These are phyloP conservation scores for Alfaro cultratus DNA, from an alignment of 2,797 vertebrate species.

Conservation along the genomic window DNA sequence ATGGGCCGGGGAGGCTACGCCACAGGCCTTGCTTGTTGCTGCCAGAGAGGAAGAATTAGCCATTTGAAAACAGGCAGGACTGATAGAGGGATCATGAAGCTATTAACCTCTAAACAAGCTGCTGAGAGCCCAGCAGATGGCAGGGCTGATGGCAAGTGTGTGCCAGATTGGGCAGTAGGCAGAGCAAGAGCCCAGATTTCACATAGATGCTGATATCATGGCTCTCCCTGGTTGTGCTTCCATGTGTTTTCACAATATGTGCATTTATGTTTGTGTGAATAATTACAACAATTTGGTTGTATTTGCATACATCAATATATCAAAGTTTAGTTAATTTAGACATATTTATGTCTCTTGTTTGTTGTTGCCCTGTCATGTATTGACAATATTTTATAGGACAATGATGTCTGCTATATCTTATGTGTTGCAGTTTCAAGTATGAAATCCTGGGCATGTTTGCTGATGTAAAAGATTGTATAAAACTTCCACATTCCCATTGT, in stretches of 20 bases:
- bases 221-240: conserved; percentile 36
- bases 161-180: conserved; percentile 70
- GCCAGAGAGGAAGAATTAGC: conserved; percentile 77
- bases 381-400: neutral
- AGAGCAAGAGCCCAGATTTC: conserved; percentile 51
- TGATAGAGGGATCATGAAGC: conserved; percentile 79
- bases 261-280: conserved; percentile 31
- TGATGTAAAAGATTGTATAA: neutral
- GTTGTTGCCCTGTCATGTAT: neutral
- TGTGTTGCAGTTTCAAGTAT: conserved; percentile 5
- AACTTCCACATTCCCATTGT: conserved; percentile 6
- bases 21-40: conserved; percentile 62
- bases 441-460: neutral
- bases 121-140: conserved; percentile 79
- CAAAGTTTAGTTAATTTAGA: conserved; percentile 4
- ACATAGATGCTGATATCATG: conserved; percentile 53
- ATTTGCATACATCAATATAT: conserved; percentile 19
- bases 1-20: conserved; percentile 51
- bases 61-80: conserved; percentile 76
- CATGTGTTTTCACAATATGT: conserved; percentile 50
- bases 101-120: conserved; percentile 82
- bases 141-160: conserved; percentile 65
- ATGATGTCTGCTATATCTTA: neutral
- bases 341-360: neutral
- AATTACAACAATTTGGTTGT: conserved; percentile 16